Percentiles rank a stretch among this genome's conserved stretches.
Conservation (phyloP, 2,888 invertebrate species). For the Melanostoma scalare region DNA sequence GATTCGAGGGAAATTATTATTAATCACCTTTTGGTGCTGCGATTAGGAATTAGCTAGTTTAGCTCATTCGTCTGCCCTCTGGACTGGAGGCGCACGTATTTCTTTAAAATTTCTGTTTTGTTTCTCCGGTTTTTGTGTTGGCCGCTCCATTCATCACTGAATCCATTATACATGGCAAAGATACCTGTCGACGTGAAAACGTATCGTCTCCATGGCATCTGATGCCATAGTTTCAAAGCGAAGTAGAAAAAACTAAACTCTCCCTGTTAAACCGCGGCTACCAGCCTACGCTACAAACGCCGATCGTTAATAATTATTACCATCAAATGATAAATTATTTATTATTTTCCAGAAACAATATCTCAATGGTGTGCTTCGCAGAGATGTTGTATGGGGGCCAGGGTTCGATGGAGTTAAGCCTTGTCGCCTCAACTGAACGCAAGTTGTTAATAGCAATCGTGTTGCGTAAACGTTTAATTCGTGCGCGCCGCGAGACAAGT, state of each 20-base stretch:
- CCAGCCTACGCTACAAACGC: constrained; percentile 44
- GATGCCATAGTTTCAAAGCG: too few species aligned
- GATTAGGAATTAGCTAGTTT: constrained; percentile 44
- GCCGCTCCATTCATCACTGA: constrained; percentile 34
- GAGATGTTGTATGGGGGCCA: constrained; percentile 1
- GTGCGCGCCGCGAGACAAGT: constrained; percentile 32
- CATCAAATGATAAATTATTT: constrained; percentile 52
- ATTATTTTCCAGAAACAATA: constrained; percentile 47
- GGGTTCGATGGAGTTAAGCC: constrained; percentile 3
- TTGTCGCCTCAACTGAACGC: not conserved
- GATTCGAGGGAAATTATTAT: constrained; percentile 34
- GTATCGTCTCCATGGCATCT: constrained; percentile 1
- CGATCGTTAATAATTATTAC: constrained; percentile 47
- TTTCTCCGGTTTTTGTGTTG: not conserved
- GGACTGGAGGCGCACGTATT: not conserved
- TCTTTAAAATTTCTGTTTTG: constrained; percentile 5
- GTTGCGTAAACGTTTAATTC: constrained; percentile 57
- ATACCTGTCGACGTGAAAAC: constrained; percentile 5
- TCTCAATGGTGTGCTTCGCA: constrained; percentile 32
- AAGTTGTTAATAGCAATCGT: constrained; percentile 26
- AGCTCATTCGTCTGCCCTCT: not conserved
- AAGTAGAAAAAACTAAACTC: constrained; percentile 9
- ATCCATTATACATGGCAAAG: constrained; percentile 15
- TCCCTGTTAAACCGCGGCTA: constrained; percentile 23
- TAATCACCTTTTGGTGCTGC: constrained; percentile 32